Base-by-base conservation (phyloP, 2,888 invertebrate species). In the Lepeophtheirus nordmannii region DNA sequence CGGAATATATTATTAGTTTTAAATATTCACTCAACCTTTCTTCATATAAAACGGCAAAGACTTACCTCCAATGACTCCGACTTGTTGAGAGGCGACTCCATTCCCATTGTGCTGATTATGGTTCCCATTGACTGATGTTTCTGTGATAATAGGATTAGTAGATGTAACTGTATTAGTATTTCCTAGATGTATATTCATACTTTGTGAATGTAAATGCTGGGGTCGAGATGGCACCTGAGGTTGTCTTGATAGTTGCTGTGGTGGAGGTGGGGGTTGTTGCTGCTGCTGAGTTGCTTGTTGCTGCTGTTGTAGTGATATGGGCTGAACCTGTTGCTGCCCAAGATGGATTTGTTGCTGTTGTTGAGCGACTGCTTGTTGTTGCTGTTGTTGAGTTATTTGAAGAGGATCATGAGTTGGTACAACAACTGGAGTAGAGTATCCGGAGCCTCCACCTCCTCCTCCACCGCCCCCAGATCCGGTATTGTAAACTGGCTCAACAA, bases 101-200 rank as follows among this genome's bases (percentile, higher is more conserved):
- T 46, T 46, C 17, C 53, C 53, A 17, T 46, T 46, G 53, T 46
- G 53, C 53, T 46, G 53, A 46, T 46, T 46, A 46, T 46, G 53
- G 8, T 17, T 46, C 53, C 53, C 53, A 46, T 46, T 46, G n/a
- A 46, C 53, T 46, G 53, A 14, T n/a, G 53, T 46, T 46, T 46
- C 53, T 46, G 17, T 46, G 53, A 46, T 30, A 30, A 30, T 30
- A 30, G 30, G 30, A 30, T 30, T 30, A 30, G 30, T 30, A 30
- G 30, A 30, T 30, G 30, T 30, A 5, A 30, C 30, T 30, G 30
- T 30, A 30, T 30, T 30, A 30, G 30, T 30, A 30, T 30, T 30
- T 30, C 30, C 30, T 30, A 5, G 30, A 30, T 30, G 30, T 2
- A 30, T 30, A 46, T 14, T 46, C 53, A 46, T 46, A 46, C 53